Evolutionary conservation across 2,888 invertebrate genomes (phyloP), one percentile per base, ranked within the genome.

Genomic region (Morinoia aosen): DNA sequence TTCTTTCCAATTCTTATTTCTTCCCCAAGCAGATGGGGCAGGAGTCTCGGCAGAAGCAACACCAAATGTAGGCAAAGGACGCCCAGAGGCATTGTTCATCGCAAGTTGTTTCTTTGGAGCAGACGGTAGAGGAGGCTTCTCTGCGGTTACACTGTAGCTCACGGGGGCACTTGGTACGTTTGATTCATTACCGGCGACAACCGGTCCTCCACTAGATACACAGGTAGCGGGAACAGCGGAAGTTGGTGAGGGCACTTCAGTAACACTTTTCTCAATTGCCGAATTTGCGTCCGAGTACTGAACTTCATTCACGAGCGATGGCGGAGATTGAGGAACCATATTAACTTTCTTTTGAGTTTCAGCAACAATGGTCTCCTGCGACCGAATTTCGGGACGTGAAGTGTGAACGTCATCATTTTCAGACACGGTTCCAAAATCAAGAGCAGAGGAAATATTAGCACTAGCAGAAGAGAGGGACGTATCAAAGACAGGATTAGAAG

Each of bases 1-100:
- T 95, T 96, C 96, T 25, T 96, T 96, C 96, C 96, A 96, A 91
- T 96, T 96, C 91, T 96, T 96, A 90, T 96, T 96, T 95, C 96
- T 96, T 58, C 96, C 96, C 96, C 96, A 96, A 61, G 96, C 96
- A 56, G 95, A 76, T 90, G 95, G 96, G 7, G 95, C 96, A 64
- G 96, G 95, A 33, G 91, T 58, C n/a, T 39, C 64, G n/a, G n/a
- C 12, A 25, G 95, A 4, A 40, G 33, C 39, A 16, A 16, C 95
- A 16, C 57, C 88, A 12, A 19, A 7, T 56, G 57, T 11, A 14
- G n/a, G 57, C 33, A 16, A 5, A 0, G 57, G 25, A 25, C 48
- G 58, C 25, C 7, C 93, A 14, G 90, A 10, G 39, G 19, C 33
- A 40, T 40, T 48, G 40, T 33, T 90, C 40, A 48, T 90, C 39